phyloP scores from a whole-genome alignment of 2,797 vertebrate genomes.

The Crocodylus rhombifer region DNA sequence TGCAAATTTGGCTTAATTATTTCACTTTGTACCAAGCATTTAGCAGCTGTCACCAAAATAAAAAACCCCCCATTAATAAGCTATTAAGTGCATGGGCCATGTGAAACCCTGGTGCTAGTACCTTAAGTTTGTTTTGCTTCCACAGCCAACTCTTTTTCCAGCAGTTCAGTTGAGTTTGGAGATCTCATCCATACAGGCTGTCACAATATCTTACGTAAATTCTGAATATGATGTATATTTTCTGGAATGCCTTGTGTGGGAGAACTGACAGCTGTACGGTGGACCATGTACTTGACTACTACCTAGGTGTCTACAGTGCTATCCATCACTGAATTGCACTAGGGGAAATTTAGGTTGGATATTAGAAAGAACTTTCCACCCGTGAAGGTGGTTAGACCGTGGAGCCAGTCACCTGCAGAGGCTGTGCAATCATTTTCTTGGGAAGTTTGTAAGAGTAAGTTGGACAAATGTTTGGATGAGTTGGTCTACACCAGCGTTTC shows the following conservation, averaged over 20 bases:
- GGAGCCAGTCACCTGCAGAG: too few species aligned
- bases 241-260: background rate
- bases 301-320: background rate
- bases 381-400: too few species aligned
- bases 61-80: too few species aligned
- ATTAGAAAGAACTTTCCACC: too few species aligned
- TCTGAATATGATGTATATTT: background rate
- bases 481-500: too few species aligned
- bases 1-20: constrained; percentile 37
- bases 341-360: too few species aligned
- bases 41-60: too few species aligned
- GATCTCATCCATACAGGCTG: rapidly evolving
- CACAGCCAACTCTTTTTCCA: background rate
- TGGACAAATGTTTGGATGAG: too few species aligned
- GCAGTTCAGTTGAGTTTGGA: background rate
- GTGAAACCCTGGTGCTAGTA: too few species aligned
- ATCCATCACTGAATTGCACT: background rate
- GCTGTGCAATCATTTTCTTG: too few species aligned
- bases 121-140: background rate
- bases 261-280: background rate
- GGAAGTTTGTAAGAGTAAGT: too few species aligned
- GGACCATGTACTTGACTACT: background rate
- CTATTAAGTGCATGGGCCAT: too few species aligned
- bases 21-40: constrained; percentile 5
- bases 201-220: background rate